Evolutionary conservation across 1,140 invertebrate genomes (phyloP).

Genomic region (Manduca sexta): DNA sequence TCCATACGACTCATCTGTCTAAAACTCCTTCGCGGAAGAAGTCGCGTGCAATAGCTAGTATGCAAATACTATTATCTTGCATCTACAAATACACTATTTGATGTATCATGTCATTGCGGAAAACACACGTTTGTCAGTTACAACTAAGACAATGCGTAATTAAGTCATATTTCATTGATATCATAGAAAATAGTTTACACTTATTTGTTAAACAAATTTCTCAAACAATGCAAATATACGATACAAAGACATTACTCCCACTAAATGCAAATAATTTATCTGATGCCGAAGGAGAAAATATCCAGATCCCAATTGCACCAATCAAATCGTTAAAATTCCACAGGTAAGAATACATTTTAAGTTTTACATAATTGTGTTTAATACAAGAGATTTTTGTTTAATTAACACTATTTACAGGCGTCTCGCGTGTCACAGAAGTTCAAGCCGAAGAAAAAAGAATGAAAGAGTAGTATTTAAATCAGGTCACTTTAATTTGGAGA

Average conservation of each 20-base stretch:
- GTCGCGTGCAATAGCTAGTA: no score
- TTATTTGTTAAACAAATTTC: not conserved
- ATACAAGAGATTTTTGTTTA: not conserved
- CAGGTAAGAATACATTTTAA: not conserved
- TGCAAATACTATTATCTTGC: conserved; percentile 2
- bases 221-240: not conserved
- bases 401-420: conserved; percentile 15
- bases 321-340: not conserved
- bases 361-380: not conserved
- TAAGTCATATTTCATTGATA: not conserved
- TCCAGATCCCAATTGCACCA: not conserved
- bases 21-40: no score
- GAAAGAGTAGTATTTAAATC: conserved; percentile 76
- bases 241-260: not conserved
- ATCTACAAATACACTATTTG: conserved; percentile 1
- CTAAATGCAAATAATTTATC: no score
- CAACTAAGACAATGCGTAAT: not conserved
- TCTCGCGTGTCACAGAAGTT: conserved; percentile 14
- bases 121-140: conserved; percentile 1
- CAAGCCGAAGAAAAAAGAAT: conserved; percentile 16
- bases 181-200: not conserved
- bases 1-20: no score
- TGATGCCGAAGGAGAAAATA: not conserved
- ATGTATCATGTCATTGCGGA: conserved; percentile 3
- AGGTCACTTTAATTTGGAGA: conserved; percentile 79